A percentile compares a stretch with the other conserved stretches of the same genome.
Conservation (phyloP, 2,113 vertebrate species). For the Shinisaurus crocodilurus region DNA sequence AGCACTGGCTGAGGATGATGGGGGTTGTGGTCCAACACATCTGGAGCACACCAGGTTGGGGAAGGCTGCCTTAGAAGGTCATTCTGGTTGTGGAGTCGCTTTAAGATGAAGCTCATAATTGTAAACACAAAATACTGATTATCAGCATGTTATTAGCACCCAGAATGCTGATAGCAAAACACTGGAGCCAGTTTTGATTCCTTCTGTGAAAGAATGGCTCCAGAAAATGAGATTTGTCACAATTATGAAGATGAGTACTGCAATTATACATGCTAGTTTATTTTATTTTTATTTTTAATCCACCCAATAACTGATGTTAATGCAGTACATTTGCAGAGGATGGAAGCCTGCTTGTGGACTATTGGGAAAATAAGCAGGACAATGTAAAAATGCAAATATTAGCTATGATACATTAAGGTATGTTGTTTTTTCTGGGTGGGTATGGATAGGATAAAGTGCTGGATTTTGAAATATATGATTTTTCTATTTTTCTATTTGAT, state of each 20-base stretch:
- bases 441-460: neutral
- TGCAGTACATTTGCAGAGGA: neutral
- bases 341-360: neutral
- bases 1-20: too few relatives aligned
- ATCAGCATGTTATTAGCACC: neutral
- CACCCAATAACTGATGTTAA: too few relatives aligned
- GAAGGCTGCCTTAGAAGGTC: neutral
- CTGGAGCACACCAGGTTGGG: too few relatives aligned
- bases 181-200: neutral
- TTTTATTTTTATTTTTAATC: too few relatives aligned
- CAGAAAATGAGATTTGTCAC: neutral
- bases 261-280: neutral
- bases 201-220: neutral
- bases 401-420: neutral
- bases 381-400: neutral
- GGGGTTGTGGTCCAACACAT: too few relatives aligned
- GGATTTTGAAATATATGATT: too few relatives aligned
- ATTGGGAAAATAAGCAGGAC: neutral
- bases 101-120: neutral
- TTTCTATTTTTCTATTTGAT: too few relatives aligned
- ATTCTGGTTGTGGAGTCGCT: neutral
- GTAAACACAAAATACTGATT: neutral
- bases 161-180: neutral
- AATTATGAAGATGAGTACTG: neutral
- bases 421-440: neutral